phyloP scores from a whole-genome alignment of 2,797 vertebrate genomes.

The Denticeps clupeoides region DNA sequence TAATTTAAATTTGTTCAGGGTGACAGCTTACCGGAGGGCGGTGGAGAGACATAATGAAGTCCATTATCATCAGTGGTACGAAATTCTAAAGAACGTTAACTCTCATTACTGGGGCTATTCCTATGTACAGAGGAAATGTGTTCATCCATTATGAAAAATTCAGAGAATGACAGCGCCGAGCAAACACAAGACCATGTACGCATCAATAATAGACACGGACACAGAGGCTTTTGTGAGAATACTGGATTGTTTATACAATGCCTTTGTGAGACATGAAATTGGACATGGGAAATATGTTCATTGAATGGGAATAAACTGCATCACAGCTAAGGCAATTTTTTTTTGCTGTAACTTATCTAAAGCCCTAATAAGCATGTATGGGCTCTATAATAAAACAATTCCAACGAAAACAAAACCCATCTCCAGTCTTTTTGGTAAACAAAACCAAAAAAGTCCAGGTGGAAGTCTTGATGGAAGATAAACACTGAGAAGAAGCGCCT shows the following conservation, averaged over 20 bases:
- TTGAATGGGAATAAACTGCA: too few species aligned
- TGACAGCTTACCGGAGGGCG: constrained; percentile 52
- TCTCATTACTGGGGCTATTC: constrained; percentile 56
- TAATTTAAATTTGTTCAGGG: constrained; percentile 64
- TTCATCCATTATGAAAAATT: constrained; percentile 56
- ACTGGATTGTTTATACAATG: constrained; percentile 33
- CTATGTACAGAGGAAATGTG: constrained; percentile 53
- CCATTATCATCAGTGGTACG: constrained; percentile 58
- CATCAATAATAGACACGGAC: constrained; percentile 22
- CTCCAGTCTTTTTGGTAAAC: too few species aligned
- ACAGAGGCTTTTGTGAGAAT: constrained; percentile 20
- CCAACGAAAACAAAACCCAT: too few species aligned
- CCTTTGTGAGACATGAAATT: constrained; percentile 34
- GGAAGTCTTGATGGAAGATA: too few species aligned
- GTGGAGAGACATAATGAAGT: constrained; percentile 54
- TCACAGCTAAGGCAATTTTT: not conserved
- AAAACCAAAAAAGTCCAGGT: too few species aligned
- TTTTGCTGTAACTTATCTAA: too few species aligned
- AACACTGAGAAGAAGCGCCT: too few species aligned
- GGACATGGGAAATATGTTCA: too few species aligned
- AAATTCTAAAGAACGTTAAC: constrained; percentile 62
- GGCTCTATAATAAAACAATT: too few species aligned
- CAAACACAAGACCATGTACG: constrained; percentile 46
- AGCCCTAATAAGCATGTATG: too few species aligned
- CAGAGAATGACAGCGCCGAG: constrained; percentile 52